Percentiles rank a stretch among this genome's conserved stretches.
phyloP scores from a whole-genome alignment of 2,113 vertebrate species.

The Panthera tigris region DNA sequence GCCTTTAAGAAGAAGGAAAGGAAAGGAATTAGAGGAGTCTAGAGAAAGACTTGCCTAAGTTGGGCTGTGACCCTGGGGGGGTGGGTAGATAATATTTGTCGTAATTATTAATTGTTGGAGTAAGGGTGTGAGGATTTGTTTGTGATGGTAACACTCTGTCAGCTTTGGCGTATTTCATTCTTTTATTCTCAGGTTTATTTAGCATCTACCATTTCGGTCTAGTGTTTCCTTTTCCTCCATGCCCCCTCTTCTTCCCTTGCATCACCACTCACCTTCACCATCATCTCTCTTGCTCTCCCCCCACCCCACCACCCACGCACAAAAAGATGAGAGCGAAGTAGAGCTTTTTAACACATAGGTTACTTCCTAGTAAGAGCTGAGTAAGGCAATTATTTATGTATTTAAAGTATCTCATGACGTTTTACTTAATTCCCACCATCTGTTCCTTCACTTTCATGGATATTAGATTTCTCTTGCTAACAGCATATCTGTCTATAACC shows the following conservation, averaged over 20 bases:
- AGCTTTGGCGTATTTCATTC: not conserved
- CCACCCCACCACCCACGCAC: accelerated
- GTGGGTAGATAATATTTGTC: not conserved
- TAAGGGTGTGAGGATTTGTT: not conserved
- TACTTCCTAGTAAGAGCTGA: not conserved
- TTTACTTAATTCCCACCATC: not conserved
- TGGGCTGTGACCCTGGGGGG: not conserved
- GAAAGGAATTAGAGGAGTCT: not conserved
- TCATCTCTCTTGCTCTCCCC: not conserved
- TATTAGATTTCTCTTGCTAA: not conserved
- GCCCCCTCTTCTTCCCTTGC: not conserved
- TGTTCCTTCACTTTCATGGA: not conserved
- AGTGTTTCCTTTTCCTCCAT: not conserved
- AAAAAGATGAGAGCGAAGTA: not conserved
- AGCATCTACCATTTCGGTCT: not conserved
- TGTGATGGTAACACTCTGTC: not conserved
- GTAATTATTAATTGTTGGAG: not conserved
- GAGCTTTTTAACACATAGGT: not conserved
- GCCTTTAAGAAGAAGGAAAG: not conserved
- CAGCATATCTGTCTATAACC: not conserved
- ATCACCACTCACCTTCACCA: not conserved
- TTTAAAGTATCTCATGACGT: constrained; percentile 25
- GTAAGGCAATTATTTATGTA: not conserved
- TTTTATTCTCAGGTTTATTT: not conserved
- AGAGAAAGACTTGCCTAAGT: not conserved